phyloP scores from a whole-genome alignment of 2,113 vertebrate species.

The human region DNA sequence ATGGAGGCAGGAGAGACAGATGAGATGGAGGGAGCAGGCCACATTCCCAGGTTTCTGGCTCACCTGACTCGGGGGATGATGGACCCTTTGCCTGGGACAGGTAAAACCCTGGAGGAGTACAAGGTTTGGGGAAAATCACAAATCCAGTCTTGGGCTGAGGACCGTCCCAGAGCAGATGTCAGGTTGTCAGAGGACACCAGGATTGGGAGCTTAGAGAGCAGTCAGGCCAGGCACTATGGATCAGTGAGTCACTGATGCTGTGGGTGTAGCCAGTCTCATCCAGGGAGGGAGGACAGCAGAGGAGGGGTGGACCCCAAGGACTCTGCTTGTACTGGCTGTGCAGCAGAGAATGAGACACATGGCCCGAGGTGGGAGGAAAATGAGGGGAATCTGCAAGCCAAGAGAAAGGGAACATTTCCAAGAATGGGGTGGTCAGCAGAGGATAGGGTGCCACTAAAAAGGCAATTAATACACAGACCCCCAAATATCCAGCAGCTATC shows the following conservation, averaged over 20 bases:
- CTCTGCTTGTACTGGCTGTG: too few relatives aligned
- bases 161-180: neutral
- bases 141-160: neutral
- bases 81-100: neutral
- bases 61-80: neutral
- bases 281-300: too few relatives aligned
- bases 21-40: neutral
- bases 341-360: neutral
- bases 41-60: neutral
- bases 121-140: neutral
- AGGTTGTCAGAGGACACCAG: neutral
- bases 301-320: too few relatives aligned
- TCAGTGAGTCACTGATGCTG: neutral
- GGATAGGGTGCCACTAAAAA: neutral
- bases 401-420: neutral
- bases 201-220: neutral
- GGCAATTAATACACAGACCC: neutral
- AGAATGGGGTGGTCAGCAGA: neutral
- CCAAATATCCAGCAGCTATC: neutral
- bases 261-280: neutral
- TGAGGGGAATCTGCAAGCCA: neutral
- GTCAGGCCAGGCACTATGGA: neutral
- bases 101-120: neutral
- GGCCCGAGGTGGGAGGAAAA: neutral
- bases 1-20: neutral